phyloP scores from a whole-genome alignment of 2,113 vertebrate species.

The Forbesichthys papilliferus region DNA sequence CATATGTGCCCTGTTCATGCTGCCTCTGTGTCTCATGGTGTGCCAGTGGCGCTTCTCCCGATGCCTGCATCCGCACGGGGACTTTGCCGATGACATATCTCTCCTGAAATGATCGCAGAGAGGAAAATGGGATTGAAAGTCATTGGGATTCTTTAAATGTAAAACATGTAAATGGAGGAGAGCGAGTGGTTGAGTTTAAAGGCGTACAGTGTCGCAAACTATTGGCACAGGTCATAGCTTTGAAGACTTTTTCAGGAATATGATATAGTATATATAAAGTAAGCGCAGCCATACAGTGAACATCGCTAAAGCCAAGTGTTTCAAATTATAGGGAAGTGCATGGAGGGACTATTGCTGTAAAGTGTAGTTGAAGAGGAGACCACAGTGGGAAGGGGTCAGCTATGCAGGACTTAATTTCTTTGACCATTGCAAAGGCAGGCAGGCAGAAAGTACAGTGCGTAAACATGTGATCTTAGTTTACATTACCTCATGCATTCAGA shows the following conservation, averaged over 20 bases:
- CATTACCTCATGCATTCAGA: not conserved
- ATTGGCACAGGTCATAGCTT: conserved; percentile 37
- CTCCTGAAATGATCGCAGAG: conserved; percentile 84
- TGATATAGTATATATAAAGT: conserved; percentile 1
- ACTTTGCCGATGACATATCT: conserved; percentile 95
- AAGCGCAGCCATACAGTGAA: conserved; percentile 11
- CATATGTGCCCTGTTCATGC: conserved; percentile 98
- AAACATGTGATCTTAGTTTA: too few species aligned
- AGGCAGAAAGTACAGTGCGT: too few species aligned
- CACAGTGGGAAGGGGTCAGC: too few species aligned
- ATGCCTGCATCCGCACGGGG: conserved; percentile 86
- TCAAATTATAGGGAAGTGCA: not conserved
- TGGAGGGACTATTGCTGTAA: conserved; percentile 22
- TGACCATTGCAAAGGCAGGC: not conserved
- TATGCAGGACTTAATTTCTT: too few species aligned
- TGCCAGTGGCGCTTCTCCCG: conserved; percentile 96
- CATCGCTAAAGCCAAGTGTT: not conserved
- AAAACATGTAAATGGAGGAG: conserved; percentile 1
- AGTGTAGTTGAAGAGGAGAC: conserved; percentile 29
- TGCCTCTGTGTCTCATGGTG: conserved; percentile 97
- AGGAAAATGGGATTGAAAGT: not conserved
- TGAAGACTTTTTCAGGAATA: conserved; percentile 28
- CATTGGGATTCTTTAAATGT: not conserved
- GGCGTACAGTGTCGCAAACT: conserved; percentile 6
- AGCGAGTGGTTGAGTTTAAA: conserved; percentile 8